Evolutionary conservation across 2,888 invertebrate species (phyloP).

Genomic region (Teleogryllus oceanicus): DNA sequence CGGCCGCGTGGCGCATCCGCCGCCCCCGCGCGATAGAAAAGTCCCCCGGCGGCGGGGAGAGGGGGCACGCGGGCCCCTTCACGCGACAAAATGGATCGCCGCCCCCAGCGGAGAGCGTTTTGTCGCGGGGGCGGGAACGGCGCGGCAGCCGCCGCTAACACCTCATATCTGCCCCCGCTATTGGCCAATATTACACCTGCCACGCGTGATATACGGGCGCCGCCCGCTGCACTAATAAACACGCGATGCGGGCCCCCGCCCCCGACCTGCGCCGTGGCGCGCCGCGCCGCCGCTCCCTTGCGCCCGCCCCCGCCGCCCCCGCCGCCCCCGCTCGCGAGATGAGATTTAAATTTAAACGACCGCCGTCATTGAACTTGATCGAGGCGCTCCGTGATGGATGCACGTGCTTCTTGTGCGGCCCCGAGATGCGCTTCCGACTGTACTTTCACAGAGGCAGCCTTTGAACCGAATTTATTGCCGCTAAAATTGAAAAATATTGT

Average conservation of each 20-base stretch:
- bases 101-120: not conserved
- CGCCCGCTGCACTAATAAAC: not conserved
- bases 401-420: no score
- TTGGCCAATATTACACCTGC: slow-evolving; percentile 37
- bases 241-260: not conserved
- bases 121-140: no score
- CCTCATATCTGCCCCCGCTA: slow-evolving; percentile 36
- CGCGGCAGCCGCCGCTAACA: slow-evolving; percentile 27
- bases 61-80: not conserved
- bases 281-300: not conserved
- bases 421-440: no score
- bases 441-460: no score
- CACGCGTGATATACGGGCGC: slow-evolving; percentile 34
- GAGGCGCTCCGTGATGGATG: no score
- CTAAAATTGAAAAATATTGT: no score
- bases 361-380: no score
- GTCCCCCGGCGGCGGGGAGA: no score
- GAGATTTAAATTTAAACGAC: not conserved
- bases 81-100: not conserved
- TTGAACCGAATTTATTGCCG: no score
- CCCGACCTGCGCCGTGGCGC: not conserved
- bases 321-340: not conserved
- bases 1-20: no score
- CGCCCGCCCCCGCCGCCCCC: not conserved
- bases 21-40: no score